Conservation (phyloP, 2,888 invertebrate species). For the Spatulosminthurus flaviceps region DNA sequence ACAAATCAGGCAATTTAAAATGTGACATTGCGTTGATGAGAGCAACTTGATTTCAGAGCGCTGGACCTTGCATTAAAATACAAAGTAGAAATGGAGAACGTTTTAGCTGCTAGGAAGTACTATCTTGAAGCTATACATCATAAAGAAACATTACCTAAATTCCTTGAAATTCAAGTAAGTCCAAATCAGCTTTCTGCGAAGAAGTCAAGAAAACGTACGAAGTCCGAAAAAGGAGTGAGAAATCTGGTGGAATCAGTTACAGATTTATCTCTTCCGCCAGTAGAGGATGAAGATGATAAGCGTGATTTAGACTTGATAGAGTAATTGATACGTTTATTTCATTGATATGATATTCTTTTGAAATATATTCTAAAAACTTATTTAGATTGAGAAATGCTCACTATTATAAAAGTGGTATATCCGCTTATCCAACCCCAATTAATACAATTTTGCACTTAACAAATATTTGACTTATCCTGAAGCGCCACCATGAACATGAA, state of each 20-base stretch:
- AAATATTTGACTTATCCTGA: neutral
- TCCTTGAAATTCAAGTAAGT: conserved; percentile 41
- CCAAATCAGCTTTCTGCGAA: conserved; percentile 28
- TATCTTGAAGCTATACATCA: conserved; percentile 46
- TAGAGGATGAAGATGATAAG: conserved; percentile 49
- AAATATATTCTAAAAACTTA: conserved; percentile 18
- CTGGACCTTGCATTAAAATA: conserved; percentile 79
- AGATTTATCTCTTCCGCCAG: conserved; percentile 65
- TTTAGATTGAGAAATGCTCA: neutral
- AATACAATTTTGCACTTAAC: neutral
- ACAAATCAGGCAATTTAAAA: too few species aligned
- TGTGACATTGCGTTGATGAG: too few species aligned
- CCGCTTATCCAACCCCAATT: too few species aligned
- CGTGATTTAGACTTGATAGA: conserved; percentile 51
- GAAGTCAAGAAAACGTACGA: conserved; percentile 32
- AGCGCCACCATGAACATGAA: too few species aligned
- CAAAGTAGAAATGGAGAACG: conserved; percentile 77
- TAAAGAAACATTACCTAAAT: conserved; percentile 46
- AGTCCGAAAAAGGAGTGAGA: conserved; percentile 71
- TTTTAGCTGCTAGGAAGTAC: conserved; percentile 65
- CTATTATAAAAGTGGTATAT: too few species aligned
- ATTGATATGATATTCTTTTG: neutral
- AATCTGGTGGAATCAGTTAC: conserved; percentile 68
- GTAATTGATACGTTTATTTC: conserved; percentile 22
- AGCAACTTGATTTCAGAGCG: conserved; percentile 69